Percentiles rank a stretch among this genome's conserved stretches.
Conservation (phyloP, 2,888 invertebrate genomes). For the Gymnoscelis rufifasciata region DNA sequence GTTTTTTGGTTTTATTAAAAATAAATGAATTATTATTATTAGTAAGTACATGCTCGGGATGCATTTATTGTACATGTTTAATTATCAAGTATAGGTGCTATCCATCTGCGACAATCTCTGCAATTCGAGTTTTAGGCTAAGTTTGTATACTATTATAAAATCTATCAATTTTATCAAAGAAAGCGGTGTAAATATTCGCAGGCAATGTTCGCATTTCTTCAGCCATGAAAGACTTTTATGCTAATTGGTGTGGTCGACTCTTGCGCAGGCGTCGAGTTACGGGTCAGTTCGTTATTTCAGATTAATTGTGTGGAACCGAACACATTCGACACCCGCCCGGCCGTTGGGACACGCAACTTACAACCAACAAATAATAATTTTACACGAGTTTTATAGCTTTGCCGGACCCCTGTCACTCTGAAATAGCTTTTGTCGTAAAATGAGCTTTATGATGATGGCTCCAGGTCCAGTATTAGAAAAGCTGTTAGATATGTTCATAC, state of each 20-base stretch:
- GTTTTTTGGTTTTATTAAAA: too few relatives aligned
- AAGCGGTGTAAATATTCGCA: not conserved
- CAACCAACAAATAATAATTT: conserved; percentile 31
- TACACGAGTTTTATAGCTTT: conserved; percentile 25
- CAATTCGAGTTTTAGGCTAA: too few relatives aligned
- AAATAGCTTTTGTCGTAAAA: conserved; percentile 6
- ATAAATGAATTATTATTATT: too few relatives aligned
- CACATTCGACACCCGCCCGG: conserved; percentile 63
- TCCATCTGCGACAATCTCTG: too few relatives aligned
- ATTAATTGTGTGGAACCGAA: conserved; percentile 73
- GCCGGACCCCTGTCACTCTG: conserved; percentile 9
- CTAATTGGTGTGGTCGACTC: conserved; percentile 60
- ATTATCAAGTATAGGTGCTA: too few relatives aligned
- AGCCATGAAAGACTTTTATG: conserved; percentile 42
- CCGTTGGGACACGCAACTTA: conserved; percentile 43
- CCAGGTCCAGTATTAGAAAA: not conserved
- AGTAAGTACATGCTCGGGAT: too few relatives aligned
- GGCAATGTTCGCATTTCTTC: not conserved
- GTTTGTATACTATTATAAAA: too few relatives aligned
- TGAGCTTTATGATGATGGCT: conserved; percentile 2
- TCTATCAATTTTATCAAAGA: too few relatives aligned
- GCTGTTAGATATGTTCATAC: too few relatives aligned
- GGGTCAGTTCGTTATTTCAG: conserved; percentile 69
- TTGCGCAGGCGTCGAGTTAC: conserved; percentile 66
- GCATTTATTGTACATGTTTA: too few relatives aligned